Evolutionary conservation across 2,113 vertebrate genomes (phyloP).

Genomic region (Sceloporus undulatus): DNA sequence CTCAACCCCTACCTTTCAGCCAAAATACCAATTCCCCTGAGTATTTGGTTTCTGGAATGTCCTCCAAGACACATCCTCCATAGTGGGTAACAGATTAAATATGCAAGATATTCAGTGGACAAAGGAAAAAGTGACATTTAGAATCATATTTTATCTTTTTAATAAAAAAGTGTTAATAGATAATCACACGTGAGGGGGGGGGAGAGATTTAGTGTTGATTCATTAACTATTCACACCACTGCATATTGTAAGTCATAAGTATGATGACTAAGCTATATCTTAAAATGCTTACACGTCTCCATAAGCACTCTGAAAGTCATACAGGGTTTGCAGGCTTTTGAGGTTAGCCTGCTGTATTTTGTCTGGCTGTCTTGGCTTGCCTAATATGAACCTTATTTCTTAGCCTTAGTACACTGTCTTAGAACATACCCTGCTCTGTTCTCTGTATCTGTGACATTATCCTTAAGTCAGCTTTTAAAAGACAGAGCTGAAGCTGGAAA

Average conservation of each 20-base stretch:
- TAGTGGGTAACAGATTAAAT: too few relatives aligned
- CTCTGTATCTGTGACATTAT: too few relatives aligned
- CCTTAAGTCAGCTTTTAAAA: background rate
- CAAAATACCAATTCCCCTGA: too few relatives aligned
- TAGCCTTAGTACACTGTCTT: background rate
- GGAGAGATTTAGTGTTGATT: background rate
- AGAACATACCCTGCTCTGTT: background rate
- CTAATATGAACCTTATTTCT: background rate
- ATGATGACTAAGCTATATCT: background rate
- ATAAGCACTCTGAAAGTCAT: background rate
- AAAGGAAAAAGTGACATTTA: background rate
- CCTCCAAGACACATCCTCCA: too few relatives aligned
- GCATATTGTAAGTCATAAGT: background rate
- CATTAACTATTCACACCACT: background rate
- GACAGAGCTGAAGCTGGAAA: conserved; percentile 3
- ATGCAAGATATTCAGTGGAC: background rate
- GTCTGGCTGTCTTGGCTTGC: background rate
- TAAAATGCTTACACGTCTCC: background rate
- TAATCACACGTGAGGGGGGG: too few relatives aligned
- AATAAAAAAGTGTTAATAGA: background rate
- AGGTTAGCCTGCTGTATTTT: background rate
- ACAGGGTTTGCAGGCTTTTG: background rate
- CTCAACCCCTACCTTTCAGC: too few relatives aligned
- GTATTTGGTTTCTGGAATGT: too few relatives aligned
- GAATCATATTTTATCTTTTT: background rate